Evolutionary conservation across 2,888 invertebrate species (phyloP).

Genomic region (Cylindroiulus punctatus): DNA sequence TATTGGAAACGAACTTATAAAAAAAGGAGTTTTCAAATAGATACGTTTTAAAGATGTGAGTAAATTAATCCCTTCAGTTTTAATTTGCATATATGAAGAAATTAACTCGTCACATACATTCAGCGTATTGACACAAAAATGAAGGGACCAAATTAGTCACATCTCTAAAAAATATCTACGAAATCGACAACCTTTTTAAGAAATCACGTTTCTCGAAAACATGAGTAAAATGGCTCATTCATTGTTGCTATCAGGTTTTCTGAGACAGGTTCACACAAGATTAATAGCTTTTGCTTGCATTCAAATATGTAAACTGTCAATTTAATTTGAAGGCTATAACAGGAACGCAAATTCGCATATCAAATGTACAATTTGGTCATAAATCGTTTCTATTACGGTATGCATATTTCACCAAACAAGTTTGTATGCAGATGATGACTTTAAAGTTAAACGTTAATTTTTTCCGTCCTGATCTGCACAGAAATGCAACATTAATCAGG

Average conservation of each 20-base stretch:
- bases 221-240: background rate
- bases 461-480: background rate
- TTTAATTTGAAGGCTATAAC: slow-evolving; percentile 35
- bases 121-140: background rate
- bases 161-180: background rate
- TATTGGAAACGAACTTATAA: no score
- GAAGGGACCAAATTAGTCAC: background rate
- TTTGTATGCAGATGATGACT: background rate
- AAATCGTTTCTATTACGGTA: background rate
- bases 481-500: background rate
- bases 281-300: background rate
- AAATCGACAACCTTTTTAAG: background rate
- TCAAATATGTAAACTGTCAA: slow-evolving; percentile 40
- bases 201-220: slow-evolving; percentile 3
- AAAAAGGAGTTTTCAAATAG: no score
- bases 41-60: no score
- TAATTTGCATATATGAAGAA: no score
- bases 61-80: no score
- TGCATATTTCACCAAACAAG: background rate
- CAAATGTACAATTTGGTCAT: background rate
- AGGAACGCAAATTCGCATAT: background rate
- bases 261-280: background rate
- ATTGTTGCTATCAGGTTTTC: background rate
- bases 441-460: background rate
- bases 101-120: background rate